Conservation (phyloP, 2,113 vertebrate species). For the Psettodes erumei region DNA sequence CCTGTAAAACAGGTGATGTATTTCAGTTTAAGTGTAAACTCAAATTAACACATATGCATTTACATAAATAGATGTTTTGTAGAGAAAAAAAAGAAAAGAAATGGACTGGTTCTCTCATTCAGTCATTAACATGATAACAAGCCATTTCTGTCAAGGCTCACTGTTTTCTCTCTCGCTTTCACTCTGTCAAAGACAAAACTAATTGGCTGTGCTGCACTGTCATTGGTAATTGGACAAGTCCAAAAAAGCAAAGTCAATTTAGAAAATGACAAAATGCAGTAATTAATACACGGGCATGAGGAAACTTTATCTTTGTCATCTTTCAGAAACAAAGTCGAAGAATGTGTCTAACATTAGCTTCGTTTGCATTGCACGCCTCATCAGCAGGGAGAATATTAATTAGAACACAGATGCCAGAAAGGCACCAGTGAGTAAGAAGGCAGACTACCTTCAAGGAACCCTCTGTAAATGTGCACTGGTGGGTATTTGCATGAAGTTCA, state of each 20-base stretch:
- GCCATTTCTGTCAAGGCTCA: not conserved
- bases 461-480: not conserved
- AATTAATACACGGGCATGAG: not conserved
- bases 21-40: not conserved
- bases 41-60: not conserved
- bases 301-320: not conserved
- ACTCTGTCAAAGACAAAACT: not conserved
- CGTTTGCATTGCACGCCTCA: not conserved
- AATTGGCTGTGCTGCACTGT: not conserved
- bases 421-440: not conserved
- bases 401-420: not conserved
- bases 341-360: too few relatives aligned
- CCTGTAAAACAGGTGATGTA: too few relatives aligned
- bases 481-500: not conserved
- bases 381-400: not conserved
- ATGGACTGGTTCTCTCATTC: not conserved
- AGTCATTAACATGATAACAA: not conserved
- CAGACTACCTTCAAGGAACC: not conserved
- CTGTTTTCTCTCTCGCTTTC: not conserved
- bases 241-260: not conserved
- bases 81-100: not conserved
- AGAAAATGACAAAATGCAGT: not conserved
- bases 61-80: not conserved
- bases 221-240: not conserved
- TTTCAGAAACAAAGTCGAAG: not conserved